phyloP scores from a whole-genome alignment of 2,113 vertebrate genomes.

The Catharus bicknelli region DNA sequence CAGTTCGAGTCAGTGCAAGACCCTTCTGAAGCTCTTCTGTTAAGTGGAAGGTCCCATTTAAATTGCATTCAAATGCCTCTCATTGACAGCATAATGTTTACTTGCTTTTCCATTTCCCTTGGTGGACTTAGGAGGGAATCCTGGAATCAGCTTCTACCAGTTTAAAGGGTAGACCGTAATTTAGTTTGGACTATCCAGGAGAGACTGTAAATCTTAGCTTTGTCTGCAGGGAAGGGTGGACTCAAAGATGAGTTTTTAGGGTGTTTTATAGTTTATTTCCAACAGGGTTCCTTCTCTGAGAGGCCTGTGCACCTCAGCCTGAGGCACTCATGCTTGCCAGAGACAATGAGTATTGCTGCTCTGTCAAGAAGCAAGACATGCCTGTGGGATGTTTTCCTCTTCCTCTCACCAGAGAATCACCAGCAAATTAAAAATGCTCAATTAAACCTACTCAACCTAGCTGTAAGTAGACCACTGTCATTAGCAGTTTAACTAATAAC shows the following conservation, averaged over 20 bases:
- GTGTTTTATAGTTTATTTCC: neutral
- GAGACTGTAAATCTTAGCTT: neutral
- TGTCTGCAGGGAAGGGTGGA: neutral
- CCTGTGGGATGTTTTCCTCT: neutral
- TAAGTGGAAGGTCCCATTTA: constrained; percentile 11
- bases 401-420: constrained; percentile 31
- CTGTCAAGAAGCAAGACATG: neutral
- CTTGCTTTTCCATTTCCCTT: constrained; percentile 22
- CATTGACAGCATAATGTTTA: neutral
- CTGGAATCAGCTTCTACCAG: neutral
- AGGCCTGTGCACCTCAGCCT: neutral
- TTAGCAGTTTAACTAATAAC: constrained; percentile 18
- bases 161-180: neutral
- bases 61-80: constrained; percentile 6
- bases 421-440: constrained; percentile 19
- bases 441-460: constrained; percentile 4
- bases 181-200: neutral
- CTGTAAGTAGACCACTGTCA: neutral
- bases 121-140: neutral
- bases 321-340: neutral
- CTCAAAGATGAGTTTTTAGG: neutral
- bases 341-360: neutral
- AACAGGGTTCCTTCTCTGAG: neutral
- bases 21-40: constrained; percentile 40
- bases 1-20: neutral